phyloP scores from a whole-genome alignment of 2,113 vertebrate species.

The Heterotis niloticus region DNA sequence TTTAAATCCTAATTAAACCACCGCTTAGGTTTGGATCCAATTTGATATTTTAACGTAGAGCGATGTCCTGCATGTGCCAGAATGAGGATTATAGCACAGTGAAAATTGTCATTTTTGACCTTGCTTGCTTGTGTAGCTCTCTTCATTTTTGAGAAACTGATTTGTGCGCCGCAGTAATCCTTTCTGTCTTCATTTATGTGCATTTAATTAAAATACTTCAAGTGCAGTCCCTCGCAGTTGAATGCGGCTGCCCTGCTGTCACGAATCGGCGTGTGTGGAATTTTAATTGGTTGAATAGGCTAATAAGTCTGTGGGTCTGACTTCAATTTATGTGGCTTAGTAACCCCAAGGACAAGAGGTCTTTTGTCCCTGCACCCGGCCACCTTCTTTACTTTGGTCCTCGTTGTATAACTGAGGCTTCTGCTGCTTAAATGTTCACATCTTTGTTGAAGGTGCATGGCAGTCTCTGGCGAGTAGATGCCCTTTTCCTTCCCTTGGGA shows the following conservation, averaged over 20 bases:
- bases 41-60: constrained; percentile 25
- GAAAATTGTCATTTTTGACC: background rate
- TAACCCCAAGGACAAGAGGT: constrained; percentile 17
- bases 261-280: constrained; percentile 25
- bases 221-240: constrained; percentile 21
- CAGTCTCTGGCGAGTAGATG: background rate
- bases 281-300: constrained; percentile 28
- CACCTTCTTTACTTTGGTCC: constrained; percentile 8
- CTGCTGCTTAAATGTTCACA: background rate
- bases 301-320: constrained; percentile 18
- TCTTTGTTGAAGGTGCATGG: background rate
- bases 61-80: background rate
- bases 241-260: constrained; percentile 9
- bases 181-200: background rate
- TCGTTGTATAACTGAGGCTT: constrained; percentile 4
- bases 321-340: constrained; percentile 5
- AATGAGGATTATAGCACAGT: constrained; percentile 24
- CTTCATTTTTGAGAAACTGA: background rate
- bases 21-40: constrained; percentile 17
- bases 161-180: background rate
- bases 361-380: constrained; percentile 20
- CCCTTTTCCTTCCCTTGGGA: background rate
- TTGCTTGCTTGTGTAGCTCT: background rate
- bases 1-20: constrained; percentile 31
- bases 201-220: constrained; percentile 23